These are phyloP conservation scores for Athene cunicularia DNA, from an alignment of 2,113 vertebrate species.

Conservation along the genomic window DNA sequence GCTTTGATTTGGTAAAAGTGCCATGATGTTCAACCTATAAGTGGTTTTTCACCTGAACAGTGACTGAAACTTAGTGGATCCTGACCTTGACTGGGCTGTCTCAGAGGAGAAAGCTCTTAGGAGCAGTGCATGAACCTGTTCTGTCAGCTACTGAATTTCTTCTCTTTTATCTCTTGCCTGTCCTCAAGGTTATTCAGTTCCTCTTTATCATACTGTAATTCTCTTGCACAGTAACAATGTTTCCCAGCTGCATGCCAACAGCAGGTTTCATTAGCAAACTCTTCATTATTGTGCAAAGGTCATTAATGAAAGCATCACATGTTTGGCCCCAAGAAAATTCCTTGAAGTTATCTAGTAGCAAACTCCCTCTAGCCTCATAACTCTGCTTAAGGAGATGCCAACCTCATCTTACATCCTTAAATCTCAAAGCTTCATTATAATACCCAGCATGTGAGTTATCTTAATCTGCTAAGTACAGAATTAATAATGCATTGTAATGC, in stretches of 20 bases:
- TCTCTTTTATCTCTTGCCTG: neutral
- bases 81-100: neutral
- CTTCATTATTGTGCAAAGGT: neutral
- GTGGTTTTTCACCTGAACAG: neutral
- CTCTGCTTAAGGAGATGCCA: neutral
- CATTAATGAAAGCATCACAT: neutral
- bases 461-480: neutral
- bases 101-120: neutral
- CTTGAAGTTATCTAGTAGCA: neutral
- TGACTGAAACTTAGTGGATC: neutral
- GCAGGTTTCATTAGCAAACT: constrained; percentile 22
- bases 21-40: neutral
- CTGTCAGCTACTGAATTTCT: neutral
- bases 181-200: constrained; percentile 24
- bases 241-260: neutral
- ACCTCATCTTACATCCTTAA: neutral
- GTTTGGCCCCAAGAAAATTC: neutral
- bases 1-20: neutral
- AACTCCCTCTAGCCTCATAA: neutral
- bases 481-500: neutral
- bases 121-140: neutral
- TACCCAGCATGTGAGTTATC: neutral
- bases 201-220: neutral
- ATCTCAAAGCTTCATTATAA: neutral
- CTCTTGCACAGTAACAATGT: neutral